Evolutionary conservation across 2,113 vertebrate species (phyloP).

Genomic region (Xiphorhynchus elegans): DNA sequence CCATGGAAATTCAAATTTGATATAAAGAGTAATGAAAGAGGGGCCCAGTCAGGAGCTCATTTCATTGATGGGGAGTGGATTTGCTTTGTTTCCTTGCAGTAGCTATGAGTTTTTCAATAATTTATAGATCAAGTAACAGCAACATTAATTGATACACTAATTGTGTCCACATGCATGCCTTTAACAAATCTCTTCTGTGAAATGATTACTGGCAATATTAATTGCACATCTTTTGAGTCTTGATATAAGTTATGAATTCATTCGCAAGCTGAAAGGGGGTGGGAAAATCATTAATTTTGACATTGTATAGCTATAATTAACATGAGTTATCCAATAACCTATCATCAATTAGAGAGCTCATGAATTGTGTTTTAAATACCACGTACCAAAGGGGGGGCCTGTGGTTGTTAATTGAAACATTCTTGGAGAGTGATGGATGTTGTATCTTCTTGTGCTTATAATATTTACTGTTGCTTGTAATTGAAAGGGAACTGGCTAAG

Average conservation of each 20-base stretch:
- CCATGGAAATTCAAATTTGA: not conserved
- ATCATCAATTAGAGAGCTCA: slow-evolving; percentile 66
- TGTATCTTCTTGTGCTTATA: not conserved
- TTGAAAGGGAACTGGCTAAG: not conserved
- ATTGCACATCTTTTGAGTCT: slow-evolving; percentile 35
- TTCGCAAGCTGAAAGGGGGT: slow-evolving; percentile 64
- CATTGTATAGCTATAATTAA: slow-evolving; percentile 77
- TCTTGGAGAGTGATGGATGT: slow-evolving; percentile 5
- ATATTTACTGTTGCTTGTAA: not conserved
- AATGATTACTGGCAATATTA: slow-evolving; percentile 58
- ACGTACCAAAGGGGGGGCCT: not conserved
- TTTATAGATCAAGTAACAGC: slow-evolving; percentile 71
- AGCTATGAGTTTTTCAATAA: slow-evolving; percentile 71
- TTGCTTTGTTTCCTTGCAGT: slow-evolving; percentile 59
- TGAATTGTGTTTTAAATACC: slow-evolving; percentile 65
- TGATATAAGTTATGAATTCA: slow-evolving; percentile 62
- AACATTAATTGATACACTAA: slow-evolving; percentile 74
- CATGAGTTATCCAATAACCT: slow-evolving; percentile 75
- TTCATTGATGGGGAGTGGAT: slow-evolving; percentile 57
- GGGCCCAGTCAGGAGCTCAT: slow-evolving; percentile 4
- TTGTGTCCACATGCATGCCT: slow-evolving; percentile 56
- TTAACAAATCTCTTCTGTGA: slow-evolving; percentile 64
- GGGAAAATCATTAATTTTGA: slow-evolving; percentile 79
- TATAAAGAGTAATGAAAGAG: not conserved
- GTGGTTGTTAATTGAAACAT: slow-evolving; percentile 4